A percentile compares a stretch with the other conserved stretches of the same genome.
These are phyloP conservation scores for Xiphophorus couchianus DNA, from an alignment of 2,113 vertebrate genomes.

Conservation along the genomic window DNA sequence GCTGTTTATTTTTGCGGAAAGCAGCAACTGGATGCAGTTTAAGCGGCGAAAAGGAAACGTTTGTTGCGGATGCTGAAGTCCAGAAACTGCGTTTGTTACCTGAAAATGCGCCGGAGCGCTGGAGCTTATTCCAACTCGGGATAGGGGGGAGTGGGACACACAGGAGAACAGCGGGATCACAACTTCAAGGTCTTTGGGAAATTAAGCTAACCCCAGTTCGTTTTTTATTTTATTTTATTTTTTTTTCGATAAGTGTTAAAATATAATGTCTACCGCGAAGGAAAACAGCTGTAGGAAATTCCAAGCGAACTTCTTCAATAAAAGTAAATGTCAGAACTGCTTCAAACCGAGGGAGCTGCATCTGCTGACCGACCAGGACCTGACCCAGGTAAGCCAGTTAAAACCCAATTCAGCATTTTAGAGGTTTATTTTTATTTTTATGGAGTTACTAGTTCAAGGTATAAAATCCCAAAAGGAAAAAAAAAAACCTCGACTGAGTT, in stretches of 20 bases:
- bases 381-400: constrained; percentile 77
- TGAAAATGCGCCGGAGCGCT: constrained; percentile 58
- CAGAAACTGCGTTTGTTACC: not conserved
- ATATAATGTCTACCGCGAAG: constrained; percentile 80
- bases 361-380: constrained; percentile 84
- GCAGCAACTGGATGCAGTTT: constrained; percentile 35
- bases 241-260: not conserved
- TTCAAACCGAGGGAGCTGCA: constrained; percentile 85
- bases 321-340: constrained; percentile 88
- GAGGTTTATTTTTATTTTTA: too few relatives aligned
- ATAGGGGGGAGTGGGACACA: constrained; percentile 46
- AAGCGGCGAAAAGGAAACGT: constrained; percentile 19
- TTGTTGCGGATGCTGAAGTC: constrained; percentile 4
- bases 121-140: constrained; percentile 51
- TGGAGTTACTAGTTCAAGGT: too few relatives aligned
- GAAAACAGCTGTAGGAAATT: constrained; percentile 86
- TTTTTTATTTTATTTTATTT: not conserved
- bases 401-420: too few relatives aligned
- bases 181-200: not conserved
- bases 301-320: constrained; percentile 87
- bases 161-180: constrained; percentile 44
- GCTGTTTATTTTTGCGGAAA: constrained; percentile 58
- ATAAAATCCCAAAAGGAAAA: too few relatives aligned
- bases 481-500: too few relatives aligned
- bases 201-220: not conserved